Percentiles rank a stretch among this genome's conserved stretches.
Evolutionary conservation across 2,888 invertebrate genomes (phyloP).

Genomic region (Gisinianus flammeolus): DNA sequence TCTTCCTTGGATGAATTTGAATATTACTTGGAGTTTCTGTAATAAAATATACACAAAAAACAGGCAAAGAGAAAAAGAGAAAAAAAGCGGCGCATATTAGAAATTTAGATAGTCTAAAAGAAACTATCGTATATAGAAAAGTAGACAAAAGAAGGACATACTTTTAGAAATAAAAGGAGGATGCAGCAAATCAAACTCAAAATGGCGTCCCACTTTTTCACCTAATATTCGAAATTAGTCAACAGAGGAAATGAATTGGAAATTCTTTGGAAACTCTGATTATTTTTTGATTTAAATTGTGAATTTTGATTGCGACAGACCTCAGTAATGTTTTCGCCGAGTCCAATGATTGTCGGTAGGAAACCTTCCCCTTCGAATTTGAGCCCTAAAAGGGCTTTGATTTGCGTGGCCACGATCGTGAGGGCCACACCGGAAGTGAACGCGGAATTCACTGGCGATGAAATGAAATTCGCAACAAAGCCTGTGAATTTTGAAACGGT

Average conservation of each 20-base stretch:
- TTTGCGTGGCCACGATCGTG: conserved; percentile 84
- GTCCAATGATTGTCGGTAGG: conserved; percentile 66
- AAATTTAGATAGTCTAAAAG: not conserved
- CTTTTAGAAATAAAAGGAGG: conserved; percentile 36
- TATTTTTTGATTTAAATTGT: too few relatives aligned
- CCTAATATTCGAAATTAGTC: too few relatives aligned
- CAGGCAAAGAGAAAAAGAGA: conserved; percentile 39
- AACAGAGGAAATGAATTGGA: too few relatives aligned
- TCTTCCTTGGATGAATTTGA: conserved; percentile 42
- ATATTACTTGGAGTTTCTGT: conserved; percentile 49
- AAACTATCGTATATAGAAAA: not conserved
- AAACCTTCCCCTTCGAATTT: conserved; percentile 72
- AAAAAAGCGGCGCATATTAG: conserved; percentile 38
- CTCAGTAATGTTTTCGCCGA: conserved; percentile 72
- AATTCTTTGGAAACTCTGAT: too few relatives aligned
- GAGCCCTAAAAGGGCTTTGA: conserved; percentile 78
- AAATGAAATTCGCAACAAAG: conserved; percentile 87
- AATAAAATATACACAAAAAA: not conserved
- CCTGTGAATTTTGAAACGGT: too few relatives aligned
- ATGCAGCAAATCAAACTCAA: conserved; percentile 72
- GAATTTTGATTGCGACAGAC: too few relatives aligned
- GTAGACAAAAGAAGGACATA: not conserved
- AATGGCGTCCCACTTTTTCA: conserved; percentile 74
- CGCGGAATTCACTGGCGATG: conserved; percentile 85
- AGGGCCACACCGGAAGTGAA: conserved; percentile 92